Conservation (phyloP, 2,888 invertebrate species). For the Lagria hirta region DNA sequence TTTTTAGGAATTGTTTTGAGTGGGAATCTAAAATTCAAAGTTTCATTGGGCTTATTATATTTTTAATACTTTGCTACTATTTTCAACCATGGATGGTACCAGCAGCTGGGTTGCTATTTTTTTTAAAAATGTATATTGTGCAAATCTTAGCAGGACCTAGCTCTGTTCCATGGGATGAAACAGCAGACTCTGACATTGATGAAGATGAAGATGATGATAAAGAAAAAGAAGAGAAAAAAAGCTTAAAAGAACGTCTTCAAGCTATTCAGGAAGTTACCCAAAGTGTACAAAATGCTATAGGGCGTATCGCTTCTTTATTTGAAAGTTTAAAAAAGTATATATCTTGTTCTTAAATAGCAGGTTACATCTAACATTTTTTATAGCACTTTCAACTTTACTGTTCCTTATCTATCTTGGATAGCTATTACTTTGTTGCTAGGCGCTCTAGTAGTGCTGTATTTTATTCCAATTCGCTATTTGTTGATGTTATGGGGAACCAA, state of each 20-base stretch:
- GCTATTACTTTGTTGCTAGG: conserved; percentile 77
- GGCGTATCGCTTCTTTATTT: conserved; percentile 89
- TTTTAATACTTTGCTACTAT: conserved; percentile 87
- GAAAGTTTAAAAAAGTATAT: conserved; percentile 91
- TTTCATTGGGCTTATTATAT: conserved; percentile 78
- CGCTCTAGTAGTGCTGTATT: conserved; percentile 79
- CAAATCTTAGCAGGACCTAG: conserved; percentile 50
- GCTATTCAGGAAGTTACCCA: conserved; percentile 97
- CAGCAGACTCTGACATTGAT: conserved; percentile 60
- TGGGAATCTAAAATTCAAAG: conserved; percentile 93
- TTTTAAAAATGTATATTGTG: conserved; percentile 73
- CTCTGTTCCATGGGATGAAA: conserved; percentile 51
- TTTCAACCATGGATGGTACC: conserved; percentile 97
- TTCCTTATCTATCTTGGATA: conserved; percentile 93
- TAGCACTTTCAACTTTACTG: conserved; percentile 95
- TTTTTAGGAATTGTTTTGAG: conserved; percentile 86
- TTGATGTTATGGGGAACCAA: conserved; percentile 91
- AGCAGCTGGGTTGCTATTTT: conserved; percentile 74
- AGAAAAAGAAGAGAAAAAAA: conserved; percentile 95
- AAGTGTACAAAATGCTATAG: conserved; percentile 94
- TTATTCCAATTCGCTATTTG: conserved; percentile 85
- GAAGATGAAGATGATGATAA: conserved; percentile 91
- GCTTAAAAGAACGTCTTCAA: conserved; percentile 88
- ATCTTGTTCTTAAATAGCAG: neutral
- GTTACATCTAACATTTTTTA: conserved; percentile 18